Conservation (phyloP, 2,888 invertebrate species). For the Ochlodes sylvanus region DNA sequence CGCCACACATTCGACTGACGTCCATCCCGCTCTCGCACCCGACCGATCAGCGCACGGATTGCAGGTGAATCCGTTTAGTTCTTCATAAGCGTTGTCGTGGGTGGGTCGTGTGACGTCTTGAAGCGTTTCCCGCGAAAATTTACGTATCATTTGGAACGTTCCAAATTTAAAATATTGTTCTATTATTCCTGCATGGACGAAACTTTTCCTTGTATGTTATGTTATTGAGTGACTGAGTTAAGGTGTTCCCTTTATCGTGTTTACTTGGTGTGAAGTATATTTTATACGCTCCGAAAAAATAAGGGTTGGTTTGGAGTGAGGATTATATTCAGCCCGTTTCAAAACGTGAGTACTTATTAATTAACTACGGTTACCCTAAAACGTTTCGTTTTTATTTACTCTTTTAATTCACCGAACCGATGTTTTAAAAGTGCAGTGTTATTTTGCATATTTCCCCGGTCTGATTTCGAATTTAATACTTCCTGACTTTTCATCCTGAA, state of each 20-base stretch:
- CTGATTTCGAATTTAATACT: not conserved
- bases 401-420: not conserved
- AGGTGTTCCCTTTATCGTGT: slow-evolving; percentile 58
- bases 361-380: slow-evolving; percentile 21
- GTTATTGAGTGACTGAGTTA: slow-evolving; percentile 63
- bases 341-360: slow-evolving; percentile 45
- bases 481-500: too few relatives aligned
- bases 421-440: not conserved
- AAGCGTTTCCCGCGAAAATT: slow-evolving; percentile 78
- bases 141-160: slow-evolving; percentile 54
- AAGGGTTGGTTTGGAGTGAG: slow-evolving; percentile 46
- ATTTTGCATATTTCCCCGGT: not conserved
- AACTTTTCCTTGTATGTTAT: slow-evolving; percentile 52
- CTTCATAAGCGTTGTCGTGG: slow-evolving; percentile 63
- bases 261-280: slow-evolving; percentile 56
- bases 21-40: slow-evolving; percentile 55
- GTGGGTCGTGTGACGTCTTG: slow-evolving; percentile 58
- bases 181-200: slow-evolving; percentile 39
- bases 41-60: slow-evolving; percentile 81
- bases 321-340: slow-evolving; percentile 43
- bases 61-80: slow-evolving; percentile 79
- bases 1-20: slow-evolving; percentile 40
- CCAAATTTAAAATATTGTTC: slow-evolving; percentile 39
- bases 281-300: slow-evolving; percentile 47
- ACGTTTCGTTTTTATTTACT: not conserved